These are phyloP conservation scores for Pediacus dermestoides DNA, from an alignment of 2,888 invertebrate species.

Conservation along the genomic window DNA sequence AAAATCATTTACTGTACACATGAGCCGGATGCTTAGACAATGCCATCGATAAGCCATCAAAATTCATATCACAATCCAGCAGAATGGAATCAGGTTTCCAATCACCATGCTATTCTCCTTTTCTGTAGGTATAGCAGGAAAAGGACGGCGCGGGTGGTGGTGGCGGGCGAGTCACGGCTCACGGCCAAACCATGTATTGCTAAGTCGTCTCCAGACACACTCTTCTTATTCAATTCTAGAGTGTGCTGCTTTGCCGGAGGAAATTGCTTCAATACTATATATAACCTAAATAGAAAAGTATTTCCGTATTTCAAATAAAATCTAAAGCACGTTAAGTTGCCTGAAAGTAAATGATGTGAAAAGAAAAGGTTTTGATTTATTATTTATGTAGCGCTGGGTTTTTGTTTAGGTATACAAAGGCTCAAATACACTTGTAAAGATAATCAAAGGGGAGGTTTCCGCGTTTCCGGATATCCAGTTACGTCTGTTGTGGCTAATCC, in stretches of 20 bases:
- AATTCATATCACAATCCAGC: constrained; percentile 25
- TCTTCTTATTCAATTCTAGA: background rate
- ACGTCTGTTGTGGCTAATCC: no score
- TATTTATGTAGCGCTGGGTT: no score
- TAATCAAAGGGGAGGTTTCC: no score
- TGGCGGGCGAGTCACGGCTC: background rate
- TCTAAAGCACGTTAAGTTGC: background rate
- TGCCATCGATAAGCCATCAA: constrained; percentile 17
- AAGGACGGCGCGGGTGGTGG: no score
- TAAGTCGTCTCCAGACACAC: background rate
- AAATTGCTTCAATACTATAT: constrained; percentile 2
- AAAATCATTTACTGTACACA: constrained; percentile 4
- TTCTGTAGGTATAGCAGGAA: background rate
- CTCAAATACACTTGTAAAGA: no score
- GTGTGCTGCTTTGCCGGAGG: background rate
- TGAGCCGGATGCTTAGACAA: constrained; percentile 1
- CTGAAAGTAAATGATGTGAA: no score
- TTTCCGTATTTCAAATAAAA: background rate
- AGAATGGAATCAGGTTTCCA: constrained; percentile 21
- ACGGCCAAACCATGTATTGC: background rate
- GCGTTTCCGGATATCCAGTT: background rate
- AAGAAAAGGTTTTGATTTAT: no score
- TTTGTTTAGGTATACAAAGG: no score
- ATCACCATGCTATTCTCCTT: constrained; percentile 13
- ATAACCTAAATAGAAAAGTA: constrained; percentile 4